phyloP scores from a whole-genome alignment of 1,140 invertebrate species.

The Chelonus insularis region DNA sequence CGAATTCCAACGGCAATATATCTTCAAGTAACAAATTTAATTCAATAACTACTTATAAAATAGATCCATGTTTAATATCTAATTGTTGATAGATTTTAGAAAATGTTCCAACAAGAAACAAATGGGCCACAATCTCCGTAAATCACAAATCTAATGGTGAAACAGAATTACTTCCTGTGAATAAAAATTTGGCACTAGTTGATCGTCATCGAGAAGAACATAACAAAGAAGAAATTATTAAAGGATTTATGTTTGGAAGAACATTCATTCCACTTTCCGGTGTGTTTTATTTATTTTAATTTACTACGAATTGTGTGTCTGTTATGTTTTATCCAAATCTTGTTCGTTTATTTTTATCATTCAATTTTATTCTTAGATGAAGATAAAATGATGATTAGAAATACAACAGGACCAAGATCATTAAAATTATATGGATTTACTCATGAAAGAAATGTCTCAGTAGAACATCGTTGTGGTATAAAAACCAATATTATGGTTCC shows the following conservation, averaged over 20 bases:
- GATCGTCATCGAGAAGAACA: constrained; percentile 32
- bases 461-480: constrained; percentile 30
- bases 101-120: not conserved
- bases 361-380: too few relatives aligned
- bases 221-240: constrained; percentile 27
- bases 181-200: not conserved
- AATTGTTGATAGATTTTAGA: not conserved
- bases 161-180: not conserved
- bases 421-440: constrained; percentile 35
- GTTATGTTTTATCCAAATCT: too few relatives aligned
- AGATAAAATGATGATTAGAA: constrained; percentile 24
- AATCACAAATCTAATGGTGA: not conserved
- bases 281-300: too few relatives aligned
- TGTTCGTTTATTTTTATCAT: too few relatives aligned
- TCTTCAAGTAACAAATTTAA: constrained; percentile 32
- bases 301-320: too few relatives aligned
- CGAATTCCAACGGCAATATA: constrained; percentile 31
- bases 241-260: constrained; percentile 39
- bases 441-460: constrained; percentile 17
- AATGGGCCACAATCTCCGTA: not conserved
- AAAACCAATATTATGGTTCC: constrained; percentile 32
- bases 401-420: constrained; percentile 18
- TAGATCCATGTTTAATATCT: not conserved
- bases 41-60: not conserved
- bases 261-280: constrained; percentile 34